Base-by-base conservation (phyloP, 1,140 invertebrate genomes). In the Drosophila sucinea region DNA sequence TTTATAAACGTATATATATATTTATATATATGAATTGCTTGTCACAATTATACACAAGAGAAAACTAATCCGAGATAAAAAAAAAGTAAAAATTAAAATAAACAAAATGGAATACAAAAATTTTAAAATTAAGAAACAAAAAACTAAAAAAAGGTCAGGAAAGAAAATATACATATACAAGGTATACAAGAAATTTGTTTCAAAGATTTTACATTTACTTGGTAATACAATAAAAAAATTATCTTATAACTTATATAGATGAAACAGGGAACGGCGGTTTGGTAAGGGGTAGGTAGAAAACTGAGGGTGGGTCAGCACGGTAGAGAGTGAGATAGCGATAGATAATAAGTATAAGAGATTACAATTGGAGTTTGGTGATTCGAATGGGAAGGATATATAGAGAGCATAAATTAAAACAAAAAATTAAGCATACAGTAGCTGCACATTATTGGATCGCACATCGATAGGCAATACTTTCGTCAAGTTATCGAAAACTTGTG, bases 181-280 rank as follows among this genome's bases (percentile, higher is more conserved):
- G 70, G 75, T 71, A 83, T 74, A 82, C 67, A 83, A 70, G 51
- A 68, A 30, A 41, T 40, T 67, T 56, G 27, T 60, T 67, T 60
- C 58, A 70, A 76, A 70, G 23, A 51, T 51, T 51, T 51, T 51
- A 51, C 44, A 51, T 27, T 51, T 51, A 51, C 44, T 51, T 51
- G 44, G 23, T 51, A 51, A 51, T 51, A 27, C 44, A 51, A 47
- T 25, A 70, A 78, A 69, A 60, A 64, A 63, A 77, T 79, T 87
- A 82, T 79, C 81, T 87, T 86, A 86, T 83, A 73, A 87, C 78
- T 85, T 83, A 82, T 79, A 41, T 82, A 85, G 70, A 86, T 71
- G 65, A 68, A 67, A 41, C 17, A 74, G 67, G 67, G 35, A 63
- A 63, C 66, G 73, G 56, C 55, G 73, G 17, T 17, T 17, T 17